Conservation (phyloP, 2,113 vertebrate genomes). For the Eulacestoma nigropectus region DNA sequence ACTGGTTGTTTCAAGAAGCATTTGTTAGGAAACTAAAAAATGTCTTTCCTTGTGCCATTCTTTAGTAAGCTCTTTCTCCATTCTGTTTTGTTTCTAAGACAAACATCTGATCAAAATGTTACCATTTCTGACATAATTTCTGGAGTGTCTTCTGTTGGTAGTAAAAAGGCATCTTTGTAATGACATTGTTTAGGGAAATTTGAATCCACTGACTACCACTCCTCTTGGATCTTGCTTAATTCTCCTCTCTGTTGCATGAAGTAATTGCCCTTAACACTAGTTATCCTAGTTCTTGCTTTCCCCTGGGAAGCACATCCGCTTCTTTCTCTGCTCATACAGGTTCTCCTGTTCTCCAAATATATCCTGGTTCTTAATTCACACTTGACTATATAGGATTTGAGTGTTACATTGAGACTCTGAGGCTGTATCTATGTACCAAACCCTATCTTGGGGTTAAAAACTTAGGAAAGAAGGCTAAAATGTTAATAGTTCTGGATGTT, state of each 20-base stretch:
- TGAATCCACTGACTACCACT: background rate
- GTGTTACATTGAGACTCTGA: background rate
- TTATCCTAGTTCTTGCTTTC: background rate
- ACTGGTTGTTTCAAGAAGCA: background rate
- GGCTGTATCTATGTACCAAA: background rate
- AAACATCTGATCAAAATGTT: background rate
- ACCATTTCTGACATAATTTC: background rate
- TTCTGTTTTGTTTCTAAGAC: background rate
- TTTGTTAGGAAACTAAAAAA: background rate
- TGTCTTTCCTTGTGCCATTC: background rate
- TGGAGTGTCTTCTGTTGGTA: background rate
- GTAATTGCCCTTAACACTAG: background rate
- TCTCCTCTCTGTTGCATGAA: background rate
- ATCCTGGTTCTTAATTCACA: background rate
- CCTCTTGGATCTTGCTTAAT: conserved; percentile 7
- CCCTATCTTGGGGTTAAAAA: background rate
- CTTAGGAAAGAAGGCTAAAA: background rate
- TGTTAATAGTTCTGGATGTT: background rate
- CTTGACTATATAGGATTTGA: background rate
- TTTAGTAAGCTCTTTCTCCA: background rate
- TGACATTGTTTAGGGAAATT: background rate
- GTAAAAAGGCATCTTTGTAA: background rate
- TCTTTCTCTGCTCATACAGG: background rate
- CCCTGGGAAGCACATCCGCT: background rate
- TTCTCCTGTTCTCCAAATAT: background rate